These are phyloP conservation scores for Apamea epomidion DNA, from an alignment of 2,888 invertebrate genomes.

Conservation along the genomic window DNA sequence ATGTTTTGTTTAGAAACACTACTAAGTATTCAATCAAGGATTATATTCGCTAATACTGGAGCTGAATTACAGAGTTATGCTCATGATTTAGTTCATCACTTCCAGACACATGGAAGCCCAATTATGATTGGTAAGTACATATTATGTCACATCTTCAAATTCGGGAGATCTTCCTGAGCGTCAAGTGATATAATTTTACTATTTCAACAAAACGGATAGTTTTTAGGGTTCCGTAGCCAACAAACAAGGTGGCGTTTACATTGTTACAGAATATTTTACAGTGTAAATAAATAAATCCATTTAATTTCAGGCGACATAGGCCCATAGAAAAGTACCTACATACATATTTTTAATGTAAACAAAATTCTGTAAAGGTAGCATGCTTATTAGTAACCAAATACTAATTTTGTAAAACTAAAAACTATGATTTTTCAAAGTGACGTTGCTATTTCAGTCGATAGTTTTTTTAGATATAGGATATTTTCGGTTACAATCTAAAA, in stretches of 20 bases:
- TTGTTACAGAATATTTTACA: not conserved
- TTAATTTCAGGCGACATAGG: not conserved
- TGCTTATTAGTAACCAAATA: not conserved
- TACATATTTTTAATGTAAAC: not conserved
- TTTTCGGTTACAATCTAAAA: not conserved
- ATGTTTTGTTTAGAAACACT: constrained; percentile 97
- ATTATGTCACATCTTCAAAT: constrained; percentile 25
- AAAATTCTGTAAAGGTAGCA: not conserved
- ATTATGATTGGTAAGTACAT: constrained; percentile 97
- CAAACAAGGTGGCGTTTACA: not conserved
- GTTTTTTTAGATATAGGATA: not conserved
- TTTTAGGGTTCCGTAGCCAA: no score
- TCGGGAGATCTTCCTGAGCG: not conserved
- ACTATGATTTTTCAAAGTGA: not conserved
- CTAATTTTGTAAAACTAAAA: not conserved
- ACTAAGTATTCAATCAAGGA: constrained; percentile 94
- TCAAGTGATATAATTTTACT: not conserved
- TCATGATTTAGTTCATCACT: constrained; percentile 96
- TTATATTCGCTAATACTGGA: constrained; percentile 96
- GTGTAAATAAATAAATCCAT: not conserved
- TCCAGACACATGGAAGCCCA: constrained; percentile 97
- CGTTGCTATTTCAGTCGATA: not conserved
- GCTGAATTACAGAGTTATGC: constrained; percentile 95
- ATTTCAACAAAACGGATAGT: not conserved
- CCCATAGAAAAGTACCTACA: not conserved